A percentile compares a stretch with the other conserved stretches of the same genome.
phyloP scores from a whole-genome alignment of 2,888 invertebrate genomes.

The Tanytarsus gracilentus region DNA sequence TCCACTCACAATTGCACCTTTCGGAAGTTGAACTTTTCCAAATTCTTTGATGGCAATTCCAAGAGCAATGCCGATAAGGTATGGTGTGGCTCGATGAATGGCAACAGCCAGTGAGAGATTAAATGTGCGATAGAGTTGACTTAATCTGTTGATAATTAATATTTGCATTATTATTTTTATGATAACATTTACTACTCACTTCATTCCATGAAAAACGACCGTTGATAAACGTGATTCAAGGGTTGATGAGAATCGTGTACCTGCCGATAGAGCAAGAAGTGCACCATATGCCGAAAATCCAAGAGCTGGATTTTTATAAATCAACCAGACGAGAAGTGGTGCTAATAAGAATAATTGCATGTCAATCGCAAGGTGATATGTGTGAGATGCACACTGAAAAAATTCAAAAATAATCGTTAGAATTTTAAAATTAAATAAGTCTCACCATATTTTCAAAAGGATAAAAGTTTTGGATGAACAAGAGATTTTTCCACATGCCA shows the following conservation, averaged over 20 bases:
- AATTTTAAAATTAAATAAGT: neutral
- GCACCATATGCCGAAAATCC: constrained; percentile 49
- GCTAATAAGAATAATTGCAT: constrained; percentile 61
- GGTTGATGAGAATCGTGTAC: constrained; percentile 53
- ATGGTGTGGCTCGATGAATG: constrained; percentile 56
- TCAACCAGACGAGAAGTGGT: constrained; percentile 55
- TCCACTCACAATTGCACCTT: constrained; percentile 33
- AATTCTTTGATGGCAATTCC: constrained; percentile 50
- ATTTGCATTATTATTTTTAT: neutral
- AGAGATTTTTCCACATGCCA: constrained; percentile 58
- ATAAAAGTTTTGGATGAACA: constrained; percentile 60
- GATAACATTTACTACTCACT: constrained; percentile 44
- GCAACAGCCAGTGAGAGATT: constrained; percentile 54
- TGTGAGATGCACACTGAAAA: constrained; percentile 64
- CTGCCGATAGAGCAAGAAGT: constrained; percentile 51
- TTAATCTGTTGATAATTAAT: constrained; percentile 47
- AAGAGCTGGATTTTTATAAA: constrained; percentile 48
- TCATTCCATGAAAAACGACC: constrained; percentile 59
- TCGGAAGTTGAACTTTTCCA: constrained; percentile 41
- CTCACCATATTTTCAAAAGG: constrained; percentile 60
- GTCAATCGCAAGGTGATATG: constrained; percentile 64
- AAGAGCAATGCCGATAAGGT: constrained; percentile 54
- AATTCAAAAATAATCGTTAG: neutral
- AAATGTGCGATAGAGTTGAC: constrained; percentile 59
- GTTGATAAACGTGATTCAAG: constrained; percentile 53